Evolutionary conservation across 2,113 vertebrate species (phyloP).

Genomic region (Cygnus buccinator): DNA sequence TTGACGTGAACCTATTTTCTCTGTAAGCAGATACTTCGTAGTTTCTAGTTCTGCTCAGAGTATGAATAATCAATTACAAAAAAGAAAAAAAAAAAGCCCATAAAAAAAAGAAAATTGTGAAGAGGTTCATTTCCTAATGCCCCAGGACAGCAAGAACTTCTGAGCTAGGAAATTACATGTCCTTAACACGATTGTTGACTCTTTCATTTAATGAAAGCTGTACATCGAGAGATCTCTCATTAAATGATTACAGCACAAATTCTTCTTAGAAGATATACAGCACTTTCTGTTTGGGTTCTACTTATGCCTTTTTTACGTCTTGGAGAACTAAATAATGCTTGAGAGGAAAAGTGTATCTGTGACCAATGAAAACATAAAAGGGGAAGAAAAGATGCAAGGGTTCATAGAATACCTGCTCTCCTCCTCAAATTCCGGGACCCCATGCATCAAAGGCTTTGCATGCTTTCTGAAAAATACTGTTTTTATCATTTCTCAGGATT

Average conservation of each 20-base stretch:
- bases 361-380: conserved; percentile 41
- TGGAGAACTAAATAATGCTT: not conserved
- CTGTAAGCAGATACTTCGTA: not conserved
- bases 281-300: not conserved
- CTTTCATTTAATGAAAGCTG: not conserved
- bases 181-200: conserved; percentile 9
- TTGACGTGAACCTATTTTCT: conserved; percentile 19
- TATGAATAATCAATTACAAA: conserved; percentile 30
- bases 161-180: conserved; percentile 17
- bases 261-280: not conserved
- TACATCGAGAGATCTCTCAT: not conserved
- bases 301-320: conserved; percentile 26
- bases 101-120: not conserved
- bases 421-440: not conserved
- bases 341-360: conserved; percentile 28
- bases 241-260: not conserved
- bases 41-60: conserved; percentile 17
- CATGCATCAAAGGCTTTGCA: not conserved
- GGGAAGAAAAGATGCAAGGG: not conserved
- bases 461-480: not conserved
- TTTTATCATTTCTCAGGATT: rapidly evolving
- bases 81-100: not conserved
- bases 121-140: conserved; percentile 7
- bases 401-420: not conserved
- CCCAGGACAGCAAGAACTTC: conserved; percentile 14